Conservation (phyloP, 2,888 invertebrate genomes). For the Parthenolecanium corni region DNA sequence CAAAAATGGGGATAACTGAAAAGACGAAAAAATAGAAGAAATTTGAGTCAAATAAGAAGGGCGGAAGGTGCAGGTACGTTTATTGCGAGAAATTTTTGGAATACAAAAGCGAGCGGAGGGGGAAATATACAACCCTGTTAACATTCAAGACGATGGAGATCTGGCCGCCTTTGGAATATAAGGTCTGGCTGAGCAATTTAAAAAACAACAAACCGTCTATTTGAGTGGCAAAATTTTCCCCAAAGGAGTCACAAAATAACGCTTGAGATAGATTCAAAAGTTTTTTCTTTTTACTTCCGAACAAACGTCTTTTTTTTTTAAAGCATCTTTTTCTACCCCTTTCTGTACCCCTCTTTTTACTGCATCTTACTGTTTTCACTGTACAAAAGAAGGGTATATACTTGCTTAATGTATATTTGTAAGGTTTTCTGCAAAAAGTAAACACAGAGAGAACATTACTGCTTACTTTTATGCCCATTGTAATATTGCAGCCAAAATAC, state of each 20-base stretch:
- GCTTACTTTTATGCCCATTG: constrained; percentile 26
- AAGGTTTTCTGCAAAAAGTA: neutral
- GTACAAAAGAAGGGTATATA: neutral
- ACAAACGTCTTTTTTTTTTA: constrained; percentile 14
- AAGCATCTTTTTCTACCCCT: no score
- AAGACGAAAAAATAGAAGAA: no score
- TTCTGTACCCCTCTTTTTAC: constrained; percentile 14
- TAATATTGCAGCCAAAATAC: constrained; percentile 16
- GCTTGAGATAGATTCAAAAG: constrained; percentile 26
- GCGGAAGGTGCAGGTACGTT: no score
- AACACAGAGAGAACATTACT: constrained; percentile 1
- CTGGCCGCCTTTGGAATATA: constrained; percentile 14
- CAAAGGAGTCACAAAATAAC: constrained; percentile 26
- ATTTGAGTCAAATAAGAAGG: no score
- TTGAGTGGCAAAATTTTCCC: constrained; percentile 27
- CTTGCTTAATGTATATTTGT: constrained; percentile 20
- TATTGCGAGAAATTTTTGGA: constrained; percentile 23
- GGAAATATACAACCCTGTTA: constrained; percentile 26
- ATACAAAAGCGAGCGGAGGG: constrained; percentile 25
- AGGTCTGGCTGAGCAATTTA: constrained; percentile 22
- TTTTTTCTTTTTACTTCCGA: neutral
- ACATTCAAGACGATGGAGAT: constrained; percentile 26
- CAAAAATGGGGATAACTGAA: no score
- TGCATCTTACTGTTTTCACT: constrained; percentile 25
- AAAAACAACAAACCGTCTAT: constrained; percentile 28